Conservation (phyloP, 64 coral and sea anemone genomes). For the Montipora foliosa region DNA sequence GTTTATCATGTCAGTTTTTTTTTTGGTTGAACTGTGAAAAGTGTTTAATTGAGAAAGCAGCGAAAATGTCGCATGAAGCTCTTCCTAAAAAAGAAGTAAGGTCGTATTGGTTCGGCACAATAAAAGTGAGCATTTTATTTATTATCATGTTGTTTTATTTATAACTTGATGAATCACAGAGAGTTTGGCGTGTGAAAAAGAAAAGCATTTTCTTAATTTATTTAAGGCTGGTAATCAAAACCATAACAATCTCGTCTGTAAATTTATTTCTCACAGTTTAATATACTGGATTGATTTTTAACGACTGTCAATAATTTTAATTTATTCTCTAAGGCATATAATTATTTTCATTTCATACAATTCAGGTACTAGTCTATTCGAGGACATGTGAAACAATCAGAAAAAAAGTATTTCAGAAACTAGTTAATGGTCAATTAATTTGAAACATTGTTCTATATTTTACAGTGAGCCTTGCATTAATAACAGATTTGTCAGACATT, state of each 20-base stretch:
- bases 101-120: neutral
- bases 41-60: neutral
- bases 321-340: neutral
- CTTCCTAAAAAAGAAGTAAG: neutral
- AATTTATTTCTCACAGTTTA: neutral
- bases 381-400: neutral
- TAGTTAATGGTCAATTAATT: no score
- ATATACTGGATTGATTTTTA: slow-evolving; percentile 4
- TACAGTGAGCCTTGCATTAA: no score
- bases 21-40: neutral
- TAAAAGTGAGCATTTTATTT: slow-evolving; percentile 20
- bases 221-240: slow-evolving; percentile 19
- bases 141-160: slow-evolving; percentile 9
- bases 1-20: neutral
- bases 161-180: neutral
- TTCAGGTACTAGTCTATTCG: neutral
- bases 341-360: neutral
- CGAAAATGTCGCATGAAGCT: neutral
- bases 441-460: no score
- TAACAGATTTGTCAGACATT: no score
- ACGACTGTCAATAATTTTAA: neutral
- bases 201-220: slow-evolving; percentile 41
- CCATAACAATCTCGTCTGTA: slow-evolving; percentile 7
- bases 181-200: neutral
- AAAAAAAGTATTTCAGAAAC: neutral